phyloP scores from a whole-genome alignment of 2,888 invertebrate genomes.

The Melipona beecheii region DNA sequence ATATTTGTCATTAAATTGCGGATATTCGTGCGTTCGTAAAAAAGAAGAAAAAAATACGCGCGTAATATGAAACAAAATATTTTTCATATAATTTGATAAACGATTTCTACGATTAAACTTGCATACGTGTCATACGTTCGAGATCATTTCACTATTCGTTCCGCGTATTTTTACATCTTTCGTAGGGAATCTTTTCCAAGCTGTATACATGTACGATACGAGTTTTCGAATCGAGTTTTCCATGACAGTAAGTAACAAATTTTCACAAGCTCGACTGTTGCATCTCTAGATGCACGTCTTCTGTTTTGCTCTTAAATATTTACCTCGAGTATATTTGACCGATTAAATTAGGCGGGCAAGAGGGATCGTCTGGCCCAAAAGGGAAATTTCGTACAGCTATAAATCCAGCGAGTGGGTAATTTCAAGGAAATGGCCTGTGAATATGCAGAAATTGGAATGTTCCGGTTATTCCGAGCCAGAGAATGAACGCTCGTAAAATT shows the following conservation, averaged over 20 bases:
- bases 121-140: not conserved
- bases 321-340: not conserved
- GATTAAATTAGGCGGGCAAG: not conserved
- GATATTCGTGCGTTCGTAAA: not conserved
- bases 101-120: not conserved
- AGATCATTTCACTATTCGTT: too few relatives aligned
- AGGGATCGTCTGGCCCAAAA: not conserved
- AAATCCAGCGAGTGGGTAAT: not conserved
- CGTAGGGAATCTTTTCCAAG: too few relatives aligned
- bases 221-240: too few relatives aligned
- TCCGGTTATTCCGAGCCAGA: not conserved
- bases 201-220: too few relatives aligned
- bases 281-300: not conserved
- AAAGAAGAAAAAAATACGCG: not conserved
- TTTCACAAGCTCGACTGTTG: not conserved
- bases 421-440: slow-evolving; percentile 2
- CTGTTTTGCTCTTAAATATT: not conserved
- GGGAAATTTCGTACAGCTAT: not conserved
- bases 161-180: too few relatives aligned
- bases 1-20: not conserved
- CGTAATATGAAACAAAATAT: not conserved
- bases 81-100: not conserved
- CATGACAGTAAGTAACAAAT: not conserved
- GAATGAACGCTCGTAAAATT: slow-evolving; percentile 4
- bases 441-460: slow-evolving; percentile 4